phyloP scores from a whole-genome alignment of 2,797 vertebrate species.

The Etheostoma nigrum region DNA sequence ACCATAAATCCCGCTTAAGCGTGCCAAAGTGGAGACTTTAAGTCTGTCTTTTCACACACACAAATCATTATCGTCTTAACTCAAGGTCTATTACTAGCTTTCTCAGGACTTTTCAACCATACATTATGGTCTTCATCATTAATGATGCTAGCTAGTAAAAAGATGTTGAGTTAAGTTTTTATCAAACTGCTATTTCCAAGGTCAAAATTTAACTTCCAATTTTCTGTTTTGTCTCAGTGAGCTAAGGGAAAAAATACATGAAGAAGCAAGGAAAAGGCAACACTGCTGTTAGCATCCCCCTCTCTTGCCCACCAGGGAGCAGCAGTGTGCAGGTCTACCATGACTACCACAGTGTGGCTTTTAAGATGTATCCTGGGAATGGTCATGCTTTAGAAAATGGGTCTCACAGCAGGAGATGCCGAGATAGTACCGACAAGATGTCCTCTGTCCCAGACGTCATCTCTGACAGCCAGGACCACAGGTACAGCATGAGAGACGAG shows the following conservation, averaged over 20 bases:
- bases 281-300: slow-evolving; percentile 87
- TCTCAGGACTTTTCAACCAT: not conserved
- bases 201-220: not conserved
- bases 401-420: slow-evolving; percentile 84
- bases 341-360: slow-evolving; percentile 90
- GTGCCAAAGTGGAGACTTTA: too few species aligned
- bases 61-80: not conserved
- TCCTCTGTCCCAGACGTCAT: slow-evolving; percentile 72
- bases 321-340: slow-evolving; percentile 90
- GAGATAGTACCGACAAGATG: slow-evolving; percentile 73
- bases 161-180: slow-evolving; percentile 8
- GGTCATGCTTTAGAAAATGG: slow-evolving; percentile 85
- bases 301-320: slow-evolving; percentile 88
- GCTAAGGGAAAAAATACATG: slow-evolving; percentile 87
- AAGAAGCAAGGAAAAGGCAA: slow-evolving; percentile 88
- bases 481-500: slow-evolving; percentile 53
- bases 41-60: too few species aligned
- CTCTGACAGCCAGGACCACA: slow-evolving; percentile 80
- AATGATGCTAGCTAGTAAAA: not conserved
- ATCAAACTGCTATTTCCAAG: not conserved
- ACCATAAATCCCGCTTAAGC: too few species aligned
- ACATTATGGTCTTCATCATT: not conserved
- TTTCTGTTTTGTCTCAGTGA: slow-evolving; percentile 41
- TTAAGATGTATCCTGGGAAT: slow-evolving; percentile 87
- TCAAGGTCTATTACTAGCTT: not conserved